phyloP scores from a whole-genome alignment of 2,113 vertebrate genomes.

The Odocoileus virginianus region DNA sequence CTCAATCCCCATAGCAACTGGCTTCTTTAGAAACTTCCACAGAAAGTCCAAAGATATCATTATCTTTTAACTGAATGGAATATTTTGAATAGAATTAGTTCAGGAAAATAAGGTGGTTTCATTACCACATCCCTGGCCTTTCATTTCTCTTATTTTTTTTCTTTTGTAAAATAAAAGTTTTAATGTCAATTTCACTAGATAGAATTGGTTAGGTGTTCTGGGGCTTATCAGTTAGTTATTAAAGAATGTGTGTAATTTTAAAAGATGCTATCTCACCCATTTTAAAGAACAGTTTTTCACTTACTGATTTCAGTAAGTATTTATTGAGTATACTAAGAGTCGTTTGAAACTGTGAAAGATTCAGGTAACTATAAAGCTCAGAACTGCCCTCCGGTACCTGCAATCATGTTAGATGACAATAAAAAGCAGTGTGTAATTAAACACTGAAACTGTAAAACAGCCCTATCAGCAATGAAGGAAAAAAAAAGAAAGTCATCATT shows the following conservation, averaged over 20 bases:
- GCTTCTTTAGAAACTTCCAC: slow-evolving; percentile 44
- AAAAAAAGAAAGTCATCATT: background rate
- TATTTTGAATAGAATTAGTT: slow-evolving; percentile 42
- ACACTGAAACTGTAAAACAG: background rate
- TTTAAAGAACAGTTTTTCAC: slow-evolving; percentile 33
- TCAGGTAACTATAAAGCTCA: background rate
- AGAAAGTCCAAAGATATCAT: slow-evolving; percentile 11
- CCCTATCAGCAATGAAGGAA: background rate
- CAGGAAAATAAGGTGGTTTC: slow-evolving; percentile 16
- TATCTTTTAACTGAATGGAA: slow-evolving; percentile 41
- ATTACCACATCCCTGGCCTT: background rate
- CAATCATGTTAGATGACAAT: background rate
- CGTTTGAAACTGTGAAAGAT: slow-evolving; percentile 6
- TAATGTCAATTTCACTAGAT: slow-evolving; percentile 10
- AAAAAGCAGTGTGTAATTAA: background rate
- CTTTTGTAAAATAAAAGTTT: background rate
- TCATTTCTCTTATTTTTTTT: background rate
- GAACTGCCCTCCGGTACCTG: background rate
- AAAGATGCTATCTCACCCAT: slow-evolving; percentile 9
- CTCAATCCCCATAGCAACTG: slow-evolving; percentile 42
- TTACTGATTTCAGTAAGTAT: background rate
- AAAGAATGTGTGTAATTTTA: slow-evolving; percentile 22
- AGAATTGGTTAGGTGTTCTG: background rate
- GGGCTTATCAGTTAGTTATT: slow-evolving; percentile 19
- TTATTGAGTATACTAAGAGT: slow-evolving; percentile 2